Base-by-base conservation (phyloP, 2,797 vertebrate species). In the Bovichtus diacanthus region DNA sequence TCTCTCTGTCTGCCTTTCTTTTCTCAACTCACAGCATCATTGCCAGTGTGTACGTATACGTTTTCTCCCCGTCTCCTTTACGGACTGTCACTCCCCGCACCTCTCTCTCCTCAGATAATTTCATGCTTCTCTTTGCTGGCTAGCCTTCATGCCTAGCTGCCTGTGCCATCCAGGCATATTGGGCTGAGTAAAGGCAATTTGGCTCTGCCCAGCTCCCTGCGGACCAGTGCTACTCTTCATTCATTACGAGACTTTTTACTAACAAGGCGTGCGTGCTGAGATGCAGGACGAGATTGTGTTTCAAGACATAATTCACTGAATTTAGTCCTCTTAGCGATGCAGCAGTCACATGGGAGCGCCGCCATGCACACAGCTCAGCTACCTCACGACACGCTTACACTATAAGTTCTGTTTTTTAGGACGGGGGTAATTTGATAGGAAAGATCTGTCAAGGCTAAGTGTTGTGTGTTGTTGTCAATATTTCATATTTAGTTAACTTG, bases 151-250 rank as follows among this genome's bases (percentile, higher is more conserved):
- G 81, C 83, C 79, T 86, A 67, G 87, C 83, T 81, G 87, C 84
- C 80, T 64, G 83, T 84, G 51, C 88, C 84, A 82, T 87, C 70
- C 81, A 83, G 85, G 73, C 86, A 88, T 83, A 86, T 78, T 86
- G 81, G 83, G 81, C 80, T 80, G 72, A 85, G 76, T 81, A 85
- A 90, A 90, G 90, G 80, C 88, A 90, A 87, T 94, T 91, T 93
- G 82, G 86, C 86, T 89, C 81, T 67, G 71, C 83, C 85, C 81
- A 71, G 85, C 87, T 92, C 91, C 91, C 91, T 4, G 82, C 8
- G 76, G 92, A 90, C 87, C 82, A 6, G 60, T 25, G 66, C 77
- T 82, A 68, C 87, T 87, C 85, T 78, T 90, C 90, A 83, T 86
- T 84, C 82, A 76, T 86, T 81, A 76, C 68, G 31, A 85, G 84